Evolutionary conservation across 2,888 invertebrate genomes (phyloP).

Genomic region (Nymphalis polychloros): DNA sequence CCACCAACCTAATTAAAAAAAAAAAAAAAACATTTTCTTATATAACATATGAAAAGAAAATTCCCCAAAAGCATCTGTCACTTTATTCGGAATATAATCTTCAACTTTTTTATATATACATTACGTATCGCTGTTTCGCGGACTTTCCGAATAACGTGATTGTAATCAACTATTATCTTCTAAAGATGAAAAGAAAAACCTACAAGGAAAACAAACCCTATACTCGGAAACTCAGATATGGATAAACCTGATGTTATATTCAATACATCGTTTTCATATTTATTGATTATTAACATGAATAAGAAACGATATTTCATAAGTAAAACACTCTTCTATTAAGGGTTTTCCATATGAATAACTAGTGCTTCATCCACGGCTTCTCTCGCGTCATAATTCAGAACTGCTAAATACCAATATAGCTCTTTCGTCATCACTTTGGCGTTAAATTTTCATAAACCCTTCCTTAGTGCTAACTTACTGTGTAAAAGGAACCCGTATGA

Average conservation of each 20-base stretch:
- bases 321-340: neutral
- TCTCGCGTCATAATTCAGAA: too few relatives aligned
- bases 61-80: too few relatives aligned
- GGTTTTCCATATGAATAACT: neutral
- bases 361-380: too few relatives aligned
- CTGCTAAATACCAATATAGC: too few relatives aligned
- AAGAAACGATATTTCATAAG: neutral
- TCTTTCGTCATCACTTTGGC: too few relatives aligned
- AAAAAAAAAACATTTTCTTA: too few relatives aligned
- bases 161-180: neutral
- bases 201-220: neutral
- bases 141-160: neutral
- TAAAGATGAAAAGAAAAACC: neutral
- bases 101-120: neutral
- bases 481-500: too few relatives aligned
- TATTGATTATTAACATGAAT: neutral
- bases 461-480: too few relatives aligned
- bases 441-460: too few relatives aligned
- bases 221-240: neutral
- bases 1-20: too few relatives aligned
- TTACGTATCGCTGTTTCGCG: neutral
- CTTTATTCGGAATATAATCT: neutral
- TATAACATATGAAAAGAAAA: too few relatives aligned
- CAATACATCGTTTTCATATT: neutral
- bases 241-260: neutral